Base-by-base conservation (phyloP, 2,888 invertebrate genomes). In the Laothoe populi region DNA sequence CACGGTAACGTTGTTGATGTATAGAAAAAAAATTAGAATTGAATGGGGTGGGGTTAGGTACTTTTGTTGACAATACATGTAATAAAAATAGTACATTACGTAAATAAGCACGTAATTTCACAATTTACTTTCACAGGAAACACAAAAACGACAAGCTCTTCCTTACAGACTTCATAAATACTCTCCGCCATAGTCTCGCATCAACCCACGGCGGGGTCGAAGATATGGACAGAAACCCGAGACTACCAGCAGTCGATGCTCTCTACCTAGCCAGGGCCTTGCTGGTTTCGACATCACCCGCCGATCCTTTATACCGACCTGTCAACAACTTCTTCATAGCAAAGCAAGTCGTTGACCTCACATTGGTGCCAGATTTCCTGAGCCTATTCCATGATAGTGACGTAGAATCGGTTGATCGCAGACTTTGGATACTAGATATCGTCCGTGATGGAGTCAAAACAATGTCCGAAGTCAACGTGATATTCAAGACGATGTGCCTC, bases 281-380 rank as follows among this genome's bases (percentile, higher is more conserved):
- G 0, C 93, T 95, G 75, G 92, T 97, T 5, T 94, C 97, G 65
- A 95, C 96, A 0, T 94, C 96, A 65, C 97, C 98, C 0, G 94
- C 94, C 45, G 94, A 97, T 74, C 94, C 95, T 0, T 93, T 98
- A 72, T 98, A 97, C 84, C 94, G 95, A 70, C 95, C 96, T 0
- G 90, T 98, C n/a, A 96, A 96, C 78, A 94, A 95, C 74, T 97
- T 96, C 82, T 87, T 98, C 42, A 94, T 96, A 75, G 95, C 96
- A 1, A 98, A 97, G 83, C 95, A 96, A 11, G 93, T 94, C 8
- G 93, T 98, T 16, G 95, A 98, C 78, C 90, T 98, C 16, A 93
- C 94, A 13, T 94, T 95, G 2, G 95, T 98, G n/a, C 98, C 98
- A 0, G 98, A 98, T 81, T 96, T 98, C 77, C 95, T 97, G 65